Conservation (phyloP, 2,797 vertebrate genomes). For the Periparus ater region DNA sequence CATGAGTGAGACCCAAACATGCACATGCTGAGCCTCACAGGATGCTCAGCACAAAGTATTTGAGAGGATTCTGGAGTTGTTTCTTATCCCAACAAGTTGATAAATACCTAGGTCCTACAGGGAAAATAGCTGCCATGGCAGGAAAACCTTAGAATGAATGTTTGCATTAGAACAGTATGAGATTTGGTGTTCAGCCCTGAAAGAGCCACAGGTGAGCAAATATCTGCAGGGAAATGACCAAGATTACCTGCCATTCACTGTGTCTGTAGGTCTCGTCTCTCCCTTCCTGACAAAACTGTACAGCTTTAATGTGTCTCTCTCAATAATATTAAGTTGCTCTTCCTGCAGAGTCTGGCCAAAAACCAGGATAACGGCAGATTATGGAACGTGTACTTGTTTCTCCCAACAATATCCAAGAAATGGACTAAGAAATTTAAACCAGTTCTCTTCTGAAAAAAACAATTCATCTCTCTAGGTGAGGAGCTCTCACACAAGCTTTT, state of each 20-base stretch:
- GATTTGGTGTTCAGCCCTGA: background rate
- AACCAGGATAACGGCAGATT: background rate
- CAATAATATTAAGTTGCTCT: background rate
- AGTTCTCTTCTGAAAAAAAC: conserved; percentile 29
- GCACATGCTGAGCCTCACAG: background rate
- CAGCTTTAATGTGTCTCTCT: background rate
- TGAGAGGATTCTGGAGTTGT: background rate
- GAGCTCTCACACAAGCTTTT: background rate
- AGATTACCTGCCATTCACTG: background rate
- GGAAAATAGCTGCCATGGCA: background rate
- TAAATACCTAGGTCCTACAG: background rate
- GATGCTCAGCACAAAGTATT: background rate
- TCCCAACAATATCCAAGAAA: background rate
- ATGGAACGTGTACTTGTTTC: conserved; percentile 10
- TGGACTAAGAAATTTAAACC: conserved; percentile 27
- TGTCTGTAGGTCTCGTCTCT: background rate
- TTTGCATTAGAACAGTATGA: background rate
- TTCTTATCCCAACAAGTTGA: background rate
- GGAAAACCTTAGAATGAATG: background rate
- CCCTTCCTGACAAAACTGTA: background rate
- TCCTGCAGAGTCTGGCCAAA: background rate
- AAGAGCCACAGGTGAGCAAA: background rate
- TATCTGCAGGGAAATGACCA: background rate
- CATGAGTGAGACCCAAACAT: background rate
- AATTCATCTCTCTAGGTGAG: background rate